Base-by-base conservation (phyloP, 2,797 vertebrate species). In the Chaetodon trifasciatus region DNA sequence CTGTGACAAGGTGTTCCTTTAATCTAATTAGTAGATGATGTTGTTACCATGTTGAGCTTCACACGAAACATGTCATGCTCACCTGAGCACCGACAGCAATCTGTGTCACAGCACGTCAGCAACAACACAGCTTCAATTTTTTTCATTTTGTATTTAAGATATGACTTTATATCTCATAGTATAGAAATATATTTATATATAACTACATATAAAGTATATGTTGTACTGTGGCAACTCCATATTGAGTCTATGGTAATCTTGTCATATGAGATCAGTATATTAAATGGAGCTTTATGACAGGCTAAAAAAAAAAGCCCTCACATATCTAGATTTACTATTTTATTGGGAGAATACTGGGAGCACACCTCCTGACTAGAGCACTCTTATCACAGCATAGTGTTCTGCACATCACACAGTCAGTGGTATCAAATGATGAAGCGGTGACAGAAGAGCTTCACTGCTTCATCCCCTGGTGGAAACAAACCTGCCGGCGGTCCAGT, bases 401-500 rank as follows among this genome's bases (percentile, higher is more conserved):
- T 60, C 28, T 19, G 32, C 24, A 47, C 12, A 8, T 52, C 47
- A 35, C 16, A 70, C 57, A 60, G 55, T 17, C 7, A 76, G 21
- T 39, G 35, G 9, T 15, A 23, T 24, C 6, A n/a, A 24, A 19
- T 32, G 19, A 21, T 28, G 32, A 16, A 63, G n/a, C 8, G 0
- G 10, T 24, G 35, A 28, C 6, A 44, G 53, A 50, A 8, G n/a
- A 62, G 21, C 47, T 23, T 35, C 39, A 13, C 8, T 3, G 12
- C 23, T 23, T 44, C 6, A 7, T 73, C n/a, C 11, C 28, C 10
- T 35, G 35, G 24, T 16, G 11, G 0, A 39, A 10, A 90, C 93
- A 57, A 79, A 99, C 98, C 97, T 99, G 97, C 50, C 97, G 96
- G 61, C 97, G 95, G 92, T 99, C 98, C 91, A 99, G 84, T 0